These are phyloP conservation scores for Caenorhabditis remanei DNA, from an alignment of 1,140 invertebrate genomes.

Conservation along the genomic window DNA sequence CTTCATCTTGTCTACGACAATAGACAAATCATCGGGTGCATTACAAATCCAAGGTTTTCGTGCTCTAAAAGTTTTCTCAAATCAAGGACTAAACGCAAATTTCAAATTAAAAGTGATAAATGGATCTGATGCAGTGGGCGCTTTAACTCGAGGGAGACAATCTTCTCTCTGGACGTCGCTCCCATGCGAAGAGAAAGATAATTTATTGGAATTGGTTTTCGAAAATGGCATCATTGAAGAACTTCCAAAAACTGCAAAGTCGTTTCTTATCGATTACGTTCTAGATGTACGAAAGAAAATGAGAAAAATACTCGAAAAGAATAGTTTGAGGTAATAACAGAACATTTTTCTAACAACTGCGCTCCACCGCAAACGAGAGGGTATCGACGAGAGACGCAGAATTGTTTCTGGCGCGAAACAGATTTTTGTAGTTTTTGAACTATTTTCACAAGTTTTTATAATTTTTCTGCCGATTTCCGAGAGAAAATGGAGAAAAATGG, in stretches of 20 bases:
- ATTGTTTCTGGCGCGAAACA: too few species aligned
- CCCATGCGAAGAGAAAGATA: not conserved
- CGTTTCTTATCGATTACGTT: not conserved
- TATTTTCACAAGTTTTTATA: too few species aligned
- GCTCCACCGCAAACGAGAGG: too few species aligned
- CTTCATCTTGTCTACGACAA: not conserved
- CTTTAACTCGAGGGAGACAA: not conserved
- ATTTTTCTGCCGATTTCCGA: too few species aligned
- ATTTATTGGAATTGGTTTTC: not conserved
- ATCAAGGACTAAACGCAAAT: not conserved
- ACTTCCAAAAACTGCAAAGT: not conserved
- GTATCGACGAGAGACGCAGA: too few species aligned
- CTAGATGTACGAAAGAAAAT: not conserved
- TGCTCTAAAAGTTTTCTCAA: not conserved
- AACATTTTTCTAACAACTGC: too few species aligned
- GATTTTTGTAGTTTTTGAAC: too few species aligned
- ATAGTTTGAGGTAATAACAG: constrained; percentile 2
- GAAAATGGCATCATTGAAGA: not conserved
- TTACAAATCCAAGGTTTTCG: not conserved
- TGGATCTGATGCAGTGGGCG: not conserved
- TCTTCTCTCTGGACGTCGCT: not conserved
- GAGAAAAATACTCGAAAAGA: not conserved
- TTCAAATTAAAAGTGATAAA: too few species aligned
- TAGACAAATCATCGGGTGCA: not conserved
- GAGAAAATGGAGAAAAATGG: too few species aligned